Base-by-base conservation (phyloP, 2,888 invertebrate species). In the Amaurobius ferox region DNA sequence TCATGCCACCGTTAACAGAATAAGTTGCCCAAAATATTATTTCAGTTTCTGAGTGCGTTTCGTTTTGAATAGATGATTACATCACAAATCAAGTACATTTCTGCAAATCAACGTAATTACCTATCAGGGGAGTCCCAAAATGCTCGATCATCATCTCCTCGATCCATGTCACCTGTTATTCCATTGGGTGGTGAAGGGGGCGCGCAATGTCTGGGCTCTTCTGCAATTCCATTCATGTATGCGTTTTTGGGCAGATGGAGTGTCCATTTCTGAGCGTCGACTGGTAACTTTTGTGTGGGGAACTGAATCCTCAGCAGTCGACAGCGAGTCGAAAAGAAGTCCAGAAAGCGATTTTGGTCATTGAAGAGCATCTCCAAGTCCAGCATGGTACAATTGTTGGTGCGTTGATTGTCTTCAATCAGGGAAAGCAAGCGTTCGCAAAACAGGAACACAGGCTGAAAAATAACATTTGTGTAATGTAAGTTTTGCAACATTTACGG, bases 381-480 rank as follows among this genome's bases (percentile, higher is more conserved):
- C 13, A 79, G 61, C 29, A 66, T 71, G 0, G 64, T 26, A 23
- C 28, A 39, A 1, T 55, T 26, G 23, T 26, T 32, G 30, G 9
- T 29, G 32, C 26, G 55, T 11, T 32, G 29, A 30, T 73, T 70
- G 35, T 70, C 74, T 26, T 73, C 66, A 26, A 79, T 74, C 6
- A 86, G 29, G 13, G 86, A 79, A 11, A 86, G 62, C 35, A 96
- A 93, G 48, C 95, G 93, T 90, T 96, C 96, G 90, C 95, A 95
- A 79, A 95, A 93, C 88, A 94, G 93, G 91, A 95, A 95, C 16
- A 96, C 92, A 89, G 96, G 94, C 95, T 96, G 92, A 0, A 28
- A 7, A 48, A 30, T 32, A 64, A 35, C 35, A 35, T n/a, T n/a
- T n/a, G n/a, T n/a, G n/a, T n/a, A n/a, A n/a, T n/a, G n/a, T n/a